Conservation (phyloP, 2,888 invertebrate species). For the Trichogramma dendrolimi region DNA sequence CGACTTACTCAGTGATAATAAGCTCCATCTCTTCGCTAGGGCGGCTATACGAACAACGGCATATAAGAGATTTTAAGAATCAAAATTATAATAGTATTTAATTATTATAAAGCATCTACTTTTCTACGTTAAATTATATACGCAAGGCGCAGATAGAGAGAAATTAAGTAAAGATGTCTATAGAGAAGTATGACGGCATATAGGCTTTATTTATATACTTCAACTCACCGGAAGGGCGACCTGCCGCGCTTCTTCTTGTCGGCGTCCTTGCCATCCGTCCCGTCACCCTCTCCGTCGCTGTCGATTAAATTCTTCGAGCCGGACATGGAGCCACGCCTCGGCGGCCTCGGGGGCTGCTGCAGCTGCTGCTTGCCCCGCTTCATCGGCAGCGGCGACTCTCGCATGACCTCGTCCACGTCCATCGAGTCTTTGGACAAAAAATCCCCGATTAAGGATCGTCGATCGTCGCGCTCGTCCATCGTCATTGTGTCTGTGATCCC, state of each 20-base stretch:
- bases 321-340: conserved; percentile 68
- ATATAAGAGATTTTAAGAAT: too few species aligned
- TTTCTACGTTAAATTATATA: too few species aligned
- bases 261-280: conserved; percentile 61
- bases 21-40: conserved; percentile 48
- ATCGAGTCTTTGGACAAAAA: conserved; percentile 61
- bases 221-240: conserved; percentile 78
- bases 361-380: conserved; percentile 40
- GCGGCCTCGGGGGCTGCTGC: conserved; percentile 62
- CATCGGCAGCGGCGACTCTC: conserved; percentile 52
- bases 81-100: too few species aligned
- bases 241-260: conserved; percentile 78
- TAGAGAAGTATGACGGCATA: conserved; percentile 23
- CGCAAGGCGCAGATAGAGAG: too few species aligned
- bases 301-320: conserved; percentile 59
- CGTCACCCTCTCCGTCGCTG: conserved; percentile 73
- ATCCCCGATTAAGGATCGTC: conserved; percentile 19
- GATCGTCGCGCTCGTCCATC: conserved; percentile 11
- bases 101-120: too few species aligned
- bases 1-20: conserved; percentile 41
- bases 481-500: too few species aligned
- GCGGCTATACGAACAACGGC: conserved; percentile 33
- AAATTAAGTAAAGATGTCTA: conserved; percentile 9
- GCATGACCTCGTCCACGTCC: conserved; percentile 66
- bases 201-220: not conserved